phyloP scores from a whole-genome alignment of 2,888 invertebrate genomes.

The Calliphora vomitoria region DNA sequence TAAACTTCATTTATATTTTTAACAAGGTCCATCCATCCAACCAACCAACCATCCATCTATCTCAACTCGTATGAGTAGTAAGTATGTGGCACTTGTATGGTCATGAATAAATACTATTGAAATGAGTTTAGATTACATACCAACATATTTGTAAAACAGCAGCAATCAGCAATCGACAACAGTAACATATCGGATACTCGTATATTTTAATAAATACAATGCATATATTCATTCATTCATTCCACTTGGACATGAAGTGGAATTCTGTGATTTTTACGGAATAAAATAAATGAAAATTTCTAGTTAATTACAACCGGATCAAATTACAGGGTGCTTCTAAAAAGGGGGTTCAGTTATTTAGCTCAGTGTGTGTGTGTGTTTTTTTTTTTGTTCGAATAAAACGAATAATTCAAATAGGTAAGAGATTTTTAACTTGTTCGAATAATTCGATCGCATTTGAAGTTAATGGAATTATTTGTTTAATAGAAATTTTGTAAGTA shows the following conservation, averaged over 20 bases:
- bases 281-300: conserved; percentile 33
- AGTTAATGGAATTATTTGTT: too few species aligned
- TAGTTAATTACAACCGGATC: conserved; percentile 35
- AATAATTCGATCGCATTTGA: too few species aligned
- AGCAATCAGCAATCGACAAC: not conserved
- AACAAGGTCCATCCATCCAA: conserved; percentile 57
- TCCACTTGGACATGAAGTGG: not conserved
- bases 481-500: too few species aligned
- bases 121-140: conserved; percentile 48
- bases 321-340: not conserved
- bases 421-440: too few species aligned
- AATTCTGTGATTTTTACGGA: conserved; percentile 8
- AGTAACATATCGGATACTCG: not conserved
- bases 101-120: conserved; percentile 54
- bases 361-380: not conserved
- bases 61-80: not conserved
- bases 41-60: not conserved
- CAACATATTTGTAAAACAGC: conserved; percentile 13
- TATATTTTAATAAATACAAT: not conserved
- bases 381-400: too few species aligned
- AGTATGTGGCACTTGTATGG: conserved; percentile 54
- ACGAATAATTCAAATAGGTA: too few species aligned
- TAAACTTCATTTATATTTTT: conserved; percentile 56
- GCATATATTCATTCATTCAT: too few species aligned
- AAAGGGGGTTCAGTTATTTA: not conserved